phyloP scores from a whole-genome alignment of 2,888 invertebrate genomes.

The Drosophila nr. perissopoda region DNA sequence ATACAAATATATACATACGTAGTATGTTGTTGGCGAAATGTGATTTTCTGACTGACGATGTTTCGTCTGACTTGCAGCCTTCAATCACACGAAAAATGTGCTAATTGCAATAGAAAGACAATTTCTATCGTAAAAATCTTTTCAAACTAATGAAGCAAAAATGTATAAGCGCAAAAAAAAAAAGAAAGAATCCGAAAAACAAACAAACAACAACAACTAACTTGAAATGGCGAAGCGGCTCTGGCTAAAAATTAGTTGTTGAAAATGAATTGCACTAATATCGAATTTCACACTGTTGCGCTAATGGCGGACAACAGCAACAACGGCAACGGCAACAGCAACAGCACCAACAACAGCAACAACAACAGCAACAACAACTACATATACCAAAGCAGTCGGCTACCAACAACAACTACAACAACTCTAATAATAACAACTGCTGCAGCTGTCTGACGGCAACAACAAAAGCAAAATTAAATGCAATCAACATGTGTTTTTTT shows the following conservation, averaged over 20 bases:
- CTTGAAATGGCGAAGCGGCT: conserved; percentile 47
- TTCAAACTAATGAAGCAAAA: conserved; percentile 70
- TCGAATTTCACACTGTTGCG: conserved; percentile 80
- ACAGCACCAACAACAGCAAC: conserved; percentile 30
- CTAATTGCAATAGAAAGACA: conserved; percentile 78
- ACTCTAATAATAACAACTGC: conserved; percentile 32
- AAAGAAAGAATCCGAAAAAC: conserved; percentile 16
- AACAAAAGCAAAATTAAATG: conserved; percentile 70
- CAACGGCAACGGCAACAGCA: conserved; percentile 45
- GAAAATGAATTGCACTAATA: conserved; percentile 82
- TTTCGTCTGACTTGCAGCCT: conserved; percentile 61
- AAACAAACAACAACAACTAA: conserved; percentile 32
- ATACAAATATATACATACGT: neutral
- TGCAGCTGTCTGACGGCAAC: conserved; percentile 65
- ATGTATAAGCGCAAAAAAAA: conserved; percentile 42
- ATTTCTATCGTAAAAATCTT: conserved; percentile 73
- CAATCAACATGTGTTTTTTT: conserved; percentile 72
- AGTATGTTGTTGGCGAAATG: conserved; percentile 20
- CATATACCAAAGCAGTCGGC: conserved; percentile 32
- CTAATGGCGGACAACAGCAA: conserved; percentile 73
- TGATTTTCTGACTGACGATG: conserved; percentile 39
- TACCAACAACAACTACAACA: conserved; percentile 44
- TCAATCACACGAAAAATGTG: conserved; percentile 75
- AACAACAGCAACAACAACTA: conserved; percentile 40
- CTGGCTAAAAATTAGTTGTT: conserved; percentile 74